phyloP scores from a whole-genome alignment of 2,888 invertebrate species.

The Cistogaster globosa region DNA sequence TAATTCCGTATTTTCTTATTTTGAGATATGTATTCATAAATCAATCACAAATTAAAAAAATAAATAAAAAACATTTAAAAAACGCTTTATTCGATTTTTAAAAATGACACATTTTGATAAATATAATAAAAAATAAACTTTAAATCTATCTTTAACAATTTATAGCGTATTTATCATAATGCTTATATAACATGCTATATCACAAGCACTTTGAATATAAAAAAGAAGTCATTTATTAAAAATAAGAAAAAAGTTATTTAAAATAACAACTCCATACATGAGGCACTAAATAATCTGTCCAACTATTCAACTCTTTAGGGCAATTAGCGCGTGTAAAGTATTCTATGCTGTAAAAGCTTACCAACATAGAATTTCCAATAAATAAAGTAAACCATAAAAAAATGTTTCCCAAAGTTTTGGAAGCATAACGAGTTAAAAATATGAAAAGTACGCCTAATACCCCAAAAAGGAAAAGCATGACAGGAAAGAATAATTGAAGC shows the following conservation, averaged over 20 bases:
- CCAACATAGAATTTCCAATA: conserved; percentile 87
- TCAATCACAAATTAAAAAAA: no score
- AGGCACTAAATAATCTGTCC: conserved; percentile 82
- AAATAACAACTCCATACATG: conserved; percentile 83
- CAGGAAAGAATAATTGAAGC: conserved; percentile 94
- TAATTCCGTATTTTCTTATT: no score
- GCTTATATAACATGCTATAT: no score
- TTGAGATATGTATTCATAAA: no score
- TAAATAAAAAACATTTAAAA: no score
- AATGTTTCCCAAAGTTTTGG: conserved; percentile 87
- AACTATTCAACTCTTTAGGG: conserved; percentile 73
- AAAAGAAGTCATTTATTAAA: neutral
- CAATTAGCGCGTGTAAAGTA: conserved; percentile 80
- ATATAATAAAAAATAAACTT: no score
- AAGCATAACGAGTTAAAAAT: conserved; percentile 84
- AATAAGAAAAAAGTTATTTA: conserved; percentile 7
- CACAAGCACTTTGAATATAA: no score
- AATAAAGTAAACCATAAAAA: conserved; percentile 92
- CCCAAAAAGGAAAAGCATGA: conserved; percentile 90
- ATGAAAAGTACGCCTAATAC: conserved; percentile 86
- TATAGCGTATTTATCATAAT: no score
- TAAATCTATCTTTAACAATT: no score
- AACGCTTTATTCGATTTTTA: no score
- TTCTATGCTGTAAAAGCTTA: conserved; percentile 92
- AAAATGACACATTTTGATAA: no score